These are phyloP conservation scores for Tortricodes alternella DNA, from an alignment of 2,888 invertebrate genomes.

Conservation along the genomic window DNA sequence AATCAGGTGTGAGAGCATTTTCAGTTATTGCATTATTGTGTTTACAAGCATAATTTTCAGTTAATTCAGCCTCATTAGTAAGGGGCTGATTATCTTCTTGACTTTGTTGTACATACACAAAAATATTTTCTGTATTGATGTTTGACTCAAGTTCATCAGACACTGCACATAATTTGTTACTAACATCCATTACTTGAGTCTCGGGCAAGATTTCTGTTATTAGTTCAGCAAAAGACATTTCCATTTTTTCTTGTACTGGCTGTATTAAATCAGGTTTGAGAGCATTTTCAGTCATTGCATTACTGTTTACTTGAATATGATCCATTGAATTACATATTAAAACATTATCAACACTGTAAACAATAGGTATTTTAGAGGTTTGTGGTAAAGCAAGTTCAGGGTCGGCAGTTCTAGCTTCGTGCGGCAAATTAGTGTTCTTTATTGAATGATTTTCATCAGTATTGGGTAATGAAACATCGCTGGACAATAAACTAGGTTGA, in stretches of 20 bases:
- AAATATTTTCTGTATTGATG: not conserved
- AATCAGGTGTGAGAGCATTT: too few species aligned
- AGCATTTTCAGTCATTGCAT: not conserved
- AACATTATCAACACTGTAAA: too few species aligned
- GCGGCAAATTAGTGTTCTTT: not conserved
- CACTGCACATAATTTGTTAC: not conserved
- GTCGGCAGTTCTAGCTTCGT: conserved; percentile 21
- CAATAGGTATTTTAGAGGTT: not conserved
- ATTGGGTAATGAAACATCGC: conserved; percentile 19
- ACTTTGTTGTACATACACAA: not conserved
- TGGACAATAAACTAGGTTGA: conserved; percentile 13
- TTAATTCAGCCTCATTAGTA: not conserved
- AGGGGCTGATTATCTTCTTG: not conserved
- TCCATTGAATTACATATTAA: not conserved
- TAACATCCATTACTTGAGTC: not conserved
- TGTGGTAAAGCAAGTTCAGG: conserved; percentile 10
- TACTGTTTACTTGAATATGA: not conserved
- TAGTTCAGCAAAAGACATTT: conserved; percentile 1
- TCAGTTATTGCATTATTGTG: too few species aligned
- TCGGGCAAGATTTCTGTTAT: not conserved
- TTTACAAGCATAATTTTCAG: too few species aligned
- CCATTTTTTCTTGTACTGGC: not conserved
- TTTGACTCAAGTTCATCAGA: not conserved
- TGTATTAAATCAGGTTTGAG: not conserved
- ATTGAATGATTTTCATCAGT: conserved; percentile 8